Percentiles rank a stretch among this genome's conserved stretches.
phyloP scores from a whole-genome alignment of 2,113 vertebrate species.

The Asarcornis scutulata region DNA sequence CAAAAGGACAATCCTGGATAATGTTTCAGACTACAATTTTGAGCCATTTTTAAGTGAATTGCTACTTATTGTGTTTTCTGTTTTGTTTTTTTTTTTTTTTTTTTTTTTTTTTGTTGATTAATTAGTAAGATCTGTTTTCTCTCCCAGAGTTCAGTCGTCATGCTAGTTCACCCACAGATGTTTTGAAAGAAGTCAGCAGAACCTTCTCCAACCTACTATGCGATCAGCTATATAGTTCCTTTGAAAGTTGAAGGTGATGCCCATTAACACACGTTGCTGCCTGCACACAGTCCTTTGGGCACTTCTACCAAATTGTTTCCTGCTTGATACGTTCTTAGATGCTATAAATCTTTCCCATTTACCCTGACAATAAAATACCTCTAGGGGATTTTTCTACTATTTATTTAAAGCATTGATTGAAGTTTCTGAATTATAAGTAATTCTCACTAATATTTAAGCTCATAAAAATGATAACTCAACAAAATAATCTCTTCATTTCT shows the following conservation, averaged over 20 bases:
- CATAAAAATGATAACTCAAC: not conserved
- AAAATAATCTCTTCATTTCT: not conserved
- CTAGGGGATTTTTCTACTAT: not conserved
- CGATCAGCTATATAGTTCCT: not conserved
- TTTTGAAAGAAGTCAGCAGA: not conserved
- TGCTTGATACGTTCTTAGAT: not conserved
- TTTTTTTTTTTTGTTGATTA: not conserved
- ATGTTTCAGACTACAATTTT: not conserved
- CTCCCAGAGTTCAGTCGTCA: not conserved
- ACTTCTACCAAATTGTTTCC: not conserved
- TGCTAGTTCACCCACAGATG: not conserved
- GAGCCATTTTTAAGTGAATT: not conserved
- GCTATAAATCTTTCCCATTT: constrained; percentile 10
- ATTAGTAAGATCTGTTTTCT: not conserved
- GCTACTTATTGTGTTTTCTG: too few species aligned
- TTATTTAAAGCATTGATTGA: constrained; percentile 45
- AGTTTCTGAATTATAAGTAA: not conserved
- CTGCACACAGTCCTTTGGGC: not conserved
- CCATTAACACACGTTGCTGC: not conserved
- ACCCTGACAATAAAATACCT: not conserved
- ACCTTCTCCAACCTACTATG: not conserved
- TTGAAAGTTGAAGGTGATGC: not conserved
- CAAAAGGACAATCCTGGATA: not conserved
- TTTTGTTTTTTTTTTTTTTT: not conserved
- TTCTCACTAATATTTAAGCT: not conserved